These are phyloP conservation scores for Hippocampus mohnikei DNA, from an alignment of 2,113 vertebrate genomes.

Conservation along the genomic window DNA sequence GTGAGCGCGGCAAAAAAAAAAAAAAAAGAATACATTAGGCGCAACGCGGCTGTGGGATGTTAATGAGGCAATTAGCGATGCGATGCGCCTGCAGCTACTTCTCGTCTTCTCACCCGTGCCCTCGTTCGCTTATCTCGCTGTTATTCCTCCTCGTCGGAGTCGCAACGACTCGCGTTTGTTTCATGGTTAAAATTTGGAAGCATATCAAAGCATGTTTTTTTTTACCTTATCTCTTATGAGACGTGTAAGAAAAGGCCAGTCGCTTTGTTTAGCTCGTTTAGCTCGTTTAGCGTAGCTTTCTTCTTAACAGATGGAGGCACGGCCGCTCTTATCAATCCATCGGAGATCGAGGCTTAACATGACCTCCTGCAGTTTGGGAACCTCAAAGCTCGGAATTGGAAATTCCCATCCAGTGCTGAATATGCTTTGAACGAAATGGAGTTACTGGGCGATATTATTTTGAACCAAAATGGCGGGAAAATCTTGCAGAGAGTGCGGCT, in stretches of 20 bases:
- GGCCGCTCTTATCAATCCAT: constrained; percentile 26
- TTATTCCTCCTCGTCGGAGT: not conserved
- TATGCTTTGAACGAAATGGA: not conserved
- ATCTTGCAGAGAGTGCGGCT: not conserved
- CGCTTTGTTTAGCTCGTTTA: not conserved
- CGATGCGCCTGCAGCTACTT: not conserved
- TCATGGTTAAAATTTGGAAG: not conserved
- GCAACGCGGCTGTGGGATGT: not conserved
- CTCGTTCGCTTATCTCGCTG: not conserved
- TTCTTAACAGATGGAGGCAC: not conserved
- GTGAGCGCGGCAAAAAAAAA: not conserved
- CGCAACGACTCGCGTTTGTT: not conserved
- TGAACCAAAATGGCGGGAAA: not conserved
- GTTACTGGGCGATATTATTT: not conserved
- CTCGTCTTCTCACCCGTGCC: not conserved
- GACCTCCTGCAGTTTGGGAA: not conserved
- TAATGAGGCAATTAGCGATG: constrained; percentile 11
- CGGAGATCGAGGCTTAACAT: not conserved
- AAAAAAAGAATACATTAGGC: not conserved
- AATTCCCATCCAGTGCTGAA: not conserved
- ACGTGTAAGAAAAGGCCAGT: not conserved
- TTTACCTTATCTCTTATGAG: not conserved
- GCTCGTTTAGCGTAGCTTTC: not conserved
- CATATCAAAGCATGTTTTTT: not conserved
- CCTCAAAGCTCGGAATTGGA: not conserved